Percentiles rank a stretch among this genome's conserved stretches.
phyloP scores from a whole-genome alignment of 2,888 invertebrate species.

The Chymomyza amoena region DNA sequence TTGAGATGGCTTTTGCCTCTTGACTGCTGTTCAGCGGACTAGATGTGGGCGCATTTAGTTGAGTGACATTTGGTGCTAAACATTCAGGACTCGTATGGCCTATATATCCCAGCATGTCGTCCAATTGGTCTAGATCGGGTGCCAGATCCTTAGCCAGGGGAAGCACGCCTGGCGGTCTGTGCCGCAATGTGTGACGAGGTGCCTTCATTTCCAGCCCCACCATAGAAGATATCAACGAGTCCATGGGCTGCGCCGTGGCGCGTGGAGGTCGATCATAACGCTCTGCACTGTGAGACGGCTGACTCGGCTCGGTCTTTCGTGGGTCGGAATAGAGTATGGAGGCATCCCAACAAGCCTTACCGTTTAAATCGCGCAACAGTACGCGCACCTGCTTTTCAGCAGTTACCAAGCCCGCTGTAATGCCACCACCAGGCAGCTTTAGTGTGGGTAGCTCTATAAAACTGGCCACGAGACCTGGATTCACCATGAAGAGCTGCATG shows the following conservation, averaged over 20 bases:
- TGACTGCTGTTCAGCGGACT: slow-evolving; percentile 87
- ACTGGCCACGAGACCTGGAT: slow-evolving; percentile 90
- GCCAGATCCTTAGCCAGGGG: slow-evolving; percentile 90
- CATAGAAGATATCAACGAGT: slow-evolving; percentile 69
- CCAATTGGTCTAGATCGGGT: slow-evolving; percentile 93
- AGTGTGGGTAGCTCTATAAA: slow-evolving; percentile 93
- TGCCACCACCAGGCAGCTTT: slow-evolving; percentile 88
- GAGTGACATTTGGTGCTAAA: slow-evolving; percentile 82
- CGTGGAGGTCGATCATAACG: slow-evolving; percentile 37
- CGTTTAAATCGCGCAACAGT: slow-evolving; percentile 92
- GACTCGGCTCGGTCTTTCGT: slow-evolving; percentile 40
- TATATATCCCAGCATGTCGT: slow-evolving; percentile 95
- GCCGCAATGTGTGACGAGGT: slow-evolving; percentile 85
- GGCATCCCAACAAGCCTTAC: slow-evolving; percentile 98
- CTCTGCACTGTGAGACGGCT: slow-evolving; percentile 26
- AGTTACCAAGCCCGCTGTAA: slow-evolving; percentile 87
- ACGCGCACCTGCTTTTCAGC: slow-evolving; percentile 92
- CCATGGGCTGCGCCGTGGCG: slow-evolving; percentile 56
- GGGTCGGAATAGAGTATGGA: slow-evolving; percentile 92
- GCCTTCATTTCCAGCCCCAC: slow-evolving; percentile 80
- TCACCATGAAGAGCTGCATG: slow-evolving; percentile 90
- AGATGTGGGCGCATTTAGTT: slow-evolving; percentile 88
- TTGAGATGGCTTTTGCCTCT: slow-evolving; percentile 91
- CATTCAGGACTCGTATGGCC: slow-evolving; percentile 96
- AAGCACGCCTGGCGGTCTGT: slow-evolving; percentile 86